Evolutionary conservation across 2,888 invertebrate species (phyloP), one percentile per base, ranked within the genome.

Genomic region (Spodoptera littoralis): DNA sequence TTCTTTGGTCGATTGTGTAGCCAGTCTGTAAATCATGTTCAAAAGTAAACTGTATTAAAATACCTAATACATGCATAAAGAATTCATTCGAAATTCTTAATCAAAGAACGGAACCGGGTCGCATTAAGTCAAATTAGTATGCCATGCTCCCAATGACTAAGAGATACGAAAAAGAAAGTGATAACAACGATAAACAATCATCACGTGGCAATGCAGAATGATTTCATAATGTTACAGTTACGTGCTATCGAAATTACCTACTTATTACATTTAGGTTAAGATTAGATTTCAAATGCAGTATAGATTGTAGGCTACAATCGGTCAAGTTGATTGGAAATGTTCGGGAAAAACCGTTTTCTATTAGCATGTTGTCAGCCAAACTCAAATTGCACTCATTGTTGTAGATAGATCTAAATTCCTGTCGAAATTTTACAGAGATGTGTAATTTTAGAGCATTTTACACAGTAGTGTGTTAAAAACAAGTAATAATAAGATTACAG

Each of bases 401-500:
- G 42, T 18, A n/a, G 27, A 47, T 18, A 43, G 24, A 9, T 55
- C 18, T 6, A 1, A 27, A 22, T n/a, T 22, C 9, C 8, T 18
- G 9, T 13, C 9, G 41, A 9, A 4, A 41, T 41, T 56, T 41
- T 24, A 4, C 43, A 55, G n/a, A 18, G 12, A n/a, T 12, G 13
- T 49, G 50, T 9, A 18, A 60, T 8, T 48, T 22, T 46, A 9
- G 5, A 36, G 44, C 11, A 18, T 36, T 36, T 36, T 36, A 36
- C 24, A 61, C 55, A 58, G 61, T 55, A 62, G 63, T 47, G 12
- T 45, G 53, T 58, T 45, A 50, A 63, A 58, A 61, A 65, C 30
- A 50, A 65, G 53, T 54, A 62, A 58, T 69, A 66, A 66, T 61
- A 76, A 70, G 52, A 65, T 52, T 63, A 64, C 72, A 76, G 71